Conservation (phyloP, 2,113 vertebrate species). For the Lophura nycthemera region DNA sequence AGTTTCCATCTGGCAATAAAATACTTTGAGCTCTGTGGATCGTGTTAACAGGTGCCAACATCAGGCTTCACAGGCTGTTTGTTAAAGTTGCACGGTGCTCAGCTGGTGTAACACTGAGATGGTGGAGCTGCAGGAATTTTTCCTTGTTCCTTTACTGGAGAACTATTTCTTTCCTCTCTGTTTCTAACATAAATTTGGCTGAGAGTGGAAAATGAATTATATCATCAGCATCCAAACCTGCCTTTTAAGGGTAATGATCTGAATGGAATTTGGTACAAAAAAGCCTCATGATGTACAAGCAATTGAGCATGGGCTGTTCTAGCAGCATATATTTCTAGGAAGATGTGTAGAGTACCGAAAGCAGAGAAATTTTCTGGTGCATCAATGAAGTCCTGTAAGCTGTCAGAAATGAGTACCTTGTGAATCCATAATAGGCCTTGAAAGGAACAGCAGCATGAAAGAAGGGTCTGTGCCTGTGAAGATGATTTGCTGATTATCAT, state of each 20-base stretch:
- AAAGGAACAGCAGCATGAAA: neutral
- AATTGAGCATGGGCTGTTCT: neutral
- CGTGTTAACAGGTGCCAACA: slow-evolving; percentile 60
- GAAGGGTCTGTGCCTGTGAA: neutral
- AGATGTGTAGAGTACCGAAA: neutral
- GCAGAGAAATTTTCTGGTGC: neutral
- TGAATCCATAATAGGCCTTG: neutral
- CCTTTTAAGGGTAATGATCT: neutral
- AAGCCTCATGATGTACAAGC: neutral
- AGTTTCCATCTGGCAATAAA: slow-evolving; percentile 61
- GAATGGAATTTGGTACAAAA: neutral
- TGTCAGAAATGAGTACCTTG: neutral
- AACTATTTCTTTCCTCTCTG: neutral
- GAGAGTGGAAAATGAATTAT: neutral
- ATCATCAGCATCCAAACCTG: neutral
- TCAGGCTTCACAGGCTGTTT: neutral
- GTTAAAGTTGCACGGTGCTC: neutral
- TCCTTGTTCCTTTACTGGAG: neutral
- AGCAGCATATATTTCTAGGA: neutral
- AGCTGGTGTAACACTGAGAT: neutral
- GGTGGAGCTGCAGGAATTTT: neutral
- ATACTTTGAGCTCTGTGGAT: neutral
- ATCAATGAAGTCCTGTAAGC: neutral
- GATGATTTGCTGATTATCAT: neutral
- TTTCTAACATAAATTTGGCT: neutral